A percentile compares a stretch with the other conserved stretches of the same genome.
Conservation (phyloP, 2,888 invertebrate genomes). For the Drosophila kanekoi region DNA sequence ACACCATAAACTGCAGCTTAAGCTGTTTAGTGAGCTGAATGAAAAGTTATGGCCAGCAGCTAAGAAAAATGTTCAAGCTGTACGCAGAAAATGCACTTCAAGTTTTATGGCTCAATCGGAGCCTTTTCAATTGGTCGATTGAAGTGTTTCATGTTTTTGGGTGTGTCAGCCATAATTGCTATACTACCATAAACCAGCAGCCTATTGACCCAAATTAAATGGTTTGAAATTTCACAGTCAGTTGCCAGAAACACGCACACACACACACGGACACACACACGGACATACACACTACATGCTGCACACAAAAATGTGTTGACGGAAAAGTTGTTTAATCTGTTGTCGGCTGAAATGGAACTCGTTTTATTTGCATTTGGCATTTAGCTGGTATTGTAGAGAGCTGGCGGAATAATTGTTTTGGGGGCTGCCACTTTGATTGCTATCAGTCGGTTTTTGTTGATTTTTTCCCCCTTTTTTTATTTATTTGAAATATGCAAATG, state of each 20-base stretch:
- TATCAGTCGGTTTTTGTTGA: background rate
- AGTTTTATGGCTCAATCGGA: constrained; percentile 18
- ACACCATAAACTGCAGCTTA: constrained; percentile 57
- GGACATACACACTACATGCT: constrained; percentile 21
- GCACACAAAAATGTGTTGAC: constrained; percentile 22
- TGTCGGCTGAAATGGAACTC: constrained; percentile 39
- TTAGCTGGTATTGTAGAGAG: constrained; percentile 12
- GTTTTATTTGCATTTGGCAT: constrained; percentile 40
- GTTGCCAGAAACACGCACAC: constrained; percentile 22
- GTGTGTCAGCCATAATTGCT: constrained; percentile 34
- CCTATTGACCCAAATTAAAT: constrained; percentile 62
- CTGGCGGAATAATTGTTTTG: constrained; percentile 31
- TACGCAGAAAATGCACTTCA: constrained; percentile 39
- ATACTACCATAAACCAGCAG: constrained; percentile 30
- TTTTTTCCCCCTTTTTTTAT: background rate
- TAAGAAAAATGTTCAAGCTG: constrained; percentile 17
- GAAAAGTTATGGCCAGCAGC: constrained; percentile 51
- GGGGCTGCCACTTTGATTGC: constrained; percentile 15
- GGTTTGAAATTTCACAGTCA: constrained; percentile 48
- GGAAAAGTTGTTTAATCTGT: constrained; percentile 46
- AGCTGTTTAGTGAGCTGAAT: constrained; percentile 60
- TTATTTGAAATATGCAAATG: constrained; percentile 10
- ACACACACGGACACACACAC: constrained; percentile 10
- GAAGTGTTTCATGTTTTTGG: constrained; percentile 31
- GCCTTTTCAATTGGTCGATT: constrained; percentile 26